Evolutionary conservation across 2,113 vertebrate genomes (phyloP), one percentile per base, ranked within the genome.

Genomic region (Muscicapa adusta): DNA sequence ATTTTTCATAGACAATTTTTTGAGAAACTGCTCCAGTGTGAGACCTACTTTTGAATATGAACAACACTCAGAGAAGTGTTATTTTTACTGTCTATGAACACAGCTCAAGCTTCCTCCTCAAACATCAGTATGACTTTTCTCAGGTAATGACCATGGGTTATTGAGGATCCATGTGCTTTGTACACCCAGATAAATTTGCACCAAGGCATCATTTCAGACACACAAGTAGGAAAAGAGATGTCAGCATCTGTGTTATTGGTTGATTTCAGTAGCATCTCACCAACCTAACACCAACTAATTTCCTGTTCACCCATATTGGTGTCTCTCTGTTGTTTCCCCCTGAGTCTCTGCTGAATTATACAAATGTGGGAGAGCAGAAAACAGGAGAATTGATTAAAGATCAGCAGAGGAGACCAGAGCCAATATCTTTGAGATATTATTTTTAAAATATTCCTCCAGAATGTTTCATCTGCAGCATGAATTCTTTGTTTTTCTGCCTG

Each of bases 271-370:
- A 50, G 12, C 10, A 45, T 72, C 66, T 81, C 50, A 68, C 26
- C 11, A 8, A 10, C 17, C 9, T 31, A 33, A 54, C 0, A 0
- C 0, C 36, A 40, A 31, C 1, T 18, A 29, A 61, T 43, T 61
- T 50, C 9, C 4, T 4, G 5, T 43, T 79, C 33, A 73, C 29
- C 24, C 25, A 3, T 31, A 22, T 3, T 34, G 17, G 24, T 43
- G 16, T 18, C 10, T 18, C 24, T 60, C 57, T 34, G 5, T 24
- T 56, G 5, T 24, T 25, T 67, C 47, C 7, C 36, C 4, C 42
- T 23, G 12, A n/a, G 20, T 40, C 61, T 65, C 31, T 65, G 14
- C n/a, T 85, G 54, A 83, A 43, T 91, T 71, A 40, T 2, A 33
- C 4, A 42, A 50, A 51, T 1, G 5, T 14, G 18, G 28, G 20